These are phyloP conservation scores for Platanista minor DNA, from an alignment of 2,113 vertebrate genomes.

Conservation along the genomic window DNA sequence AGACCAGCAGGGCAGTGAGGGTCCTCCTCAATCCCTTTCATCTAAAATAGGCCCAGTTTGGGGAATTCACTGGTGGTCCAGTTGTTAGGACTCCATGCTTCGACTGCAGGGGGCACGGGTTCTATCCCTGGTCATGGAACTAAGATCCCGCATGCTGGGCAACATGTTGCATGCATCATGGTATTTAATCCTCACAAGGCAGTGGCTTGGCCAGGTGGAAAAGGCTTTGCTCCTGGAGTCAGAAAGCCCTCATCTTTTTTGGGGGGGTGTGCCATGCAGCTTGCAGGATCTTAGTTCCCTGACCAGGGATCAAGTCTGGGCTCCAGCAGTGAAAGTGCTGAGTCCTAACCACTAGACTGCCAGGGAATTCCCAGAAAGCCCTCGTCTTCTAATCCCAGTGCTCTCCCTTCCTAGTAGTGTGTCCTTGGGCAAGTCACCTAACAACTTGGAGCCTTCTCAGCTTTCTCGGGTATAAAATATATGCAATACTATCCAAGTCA, in stretches of 20 bases:
- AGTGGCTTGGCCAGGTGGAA: background rate
- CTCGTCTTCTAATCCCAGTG: background rate
- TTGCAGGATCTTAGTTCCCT: too few relatives aligned
- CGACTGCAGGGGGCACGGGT: too few relatives aligned
- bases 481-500: background rate
- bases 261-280: too few relatives aligned
- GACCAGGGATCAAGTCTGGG: too few relatives aligned
- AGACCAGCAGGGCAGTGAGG: background rate
- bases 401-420: background rate
- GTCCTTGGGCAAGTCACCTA: background rate
- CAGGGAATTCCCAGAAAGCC: too few relatives aligned
- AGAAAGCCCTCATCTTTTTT: background rate
- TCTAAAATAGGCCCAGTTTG: background rate
- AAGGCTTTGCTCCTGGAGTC: background rate
- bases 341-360: too few relatives aligned
- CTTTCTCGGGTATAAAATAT: background rate
- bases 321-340: too few relatives aligned
- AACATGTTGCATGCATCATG: accelerated
- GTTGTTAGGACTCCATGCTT: too few relatives aligned
- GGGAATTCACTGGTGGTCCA: too few relatives aligned
- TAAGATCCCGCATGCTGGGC: too few relatives aligned
- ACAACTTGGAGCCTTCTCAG: background rate
- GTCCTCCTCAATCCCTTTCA: background rate
- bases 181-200: background rate
- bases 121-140: too few relatives aligned